Evolutionary conservation across 1,140 invertebrate genomes (phyloP).

Genomic region (Nebria ingens): DNA sequence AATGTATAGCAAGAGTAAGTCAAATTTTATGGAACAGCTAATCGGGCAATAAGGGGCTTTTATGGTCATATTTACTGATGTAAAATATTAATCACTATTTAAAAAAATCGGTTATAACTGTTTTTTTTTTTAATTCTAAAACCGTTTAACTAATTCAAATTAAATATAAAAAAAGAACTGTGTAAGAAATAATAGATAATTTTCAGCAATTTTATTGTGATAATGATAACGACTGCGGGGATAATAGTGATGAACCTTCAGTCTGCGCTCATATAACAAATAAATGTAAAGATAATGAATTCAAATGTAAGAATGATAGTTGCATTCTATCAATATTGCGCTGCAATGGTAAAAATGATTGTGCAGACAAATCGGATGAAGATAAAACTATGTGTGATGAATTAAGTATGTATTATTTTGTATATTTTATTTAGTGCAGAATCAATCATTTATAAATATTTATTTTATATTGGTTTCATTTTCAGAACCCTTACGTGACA

Average conservation of each 20-base stretch:
- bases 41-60: too few relatives aligned
- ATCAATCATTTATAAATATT: not conserved
- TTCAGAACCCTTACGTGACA: conserved; percentile 7
- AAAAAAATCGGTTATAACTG: too few relatives aligned
- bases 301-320: conserved; percentile 36
- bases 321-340: conserved; percentile 51
- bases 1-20: conserved; percentile 30
- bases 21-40: too few relatives aligned
- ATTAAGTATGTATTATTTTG: conserved; percentile 6
- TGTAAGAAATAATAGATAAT: not conserved
- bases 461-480: not conserved
- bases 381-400: conserved; percentile 18
- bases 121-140: too few relatives aligned
- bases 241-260: conserved; percentile 69
- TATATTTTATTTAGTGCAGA: not conserved
- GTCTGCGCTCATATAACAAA: conserved; percentile 49
- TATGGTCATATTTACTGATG: too few relatives aligned
- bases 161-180: too few relatives aligned
- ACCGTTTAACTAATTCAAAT: too few relatives aligned
- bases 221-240: conserved; percentile 69
- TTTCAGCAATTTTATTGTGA: conserved; percentile 71
- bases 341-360: conserved; percentile 47
- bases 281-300: conserved; percentile 29
- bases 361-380: conserved; percentile 40
- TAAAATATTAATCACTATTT: too few relatives aligned